A percentile compares a stretch with the other conserved stretches of the same genome.
These are phyloP conservation scores for Melanchra persicariae DNA, from an alignment of 2,888 invertebrate species.

Conservation along the genomic window DNA sequence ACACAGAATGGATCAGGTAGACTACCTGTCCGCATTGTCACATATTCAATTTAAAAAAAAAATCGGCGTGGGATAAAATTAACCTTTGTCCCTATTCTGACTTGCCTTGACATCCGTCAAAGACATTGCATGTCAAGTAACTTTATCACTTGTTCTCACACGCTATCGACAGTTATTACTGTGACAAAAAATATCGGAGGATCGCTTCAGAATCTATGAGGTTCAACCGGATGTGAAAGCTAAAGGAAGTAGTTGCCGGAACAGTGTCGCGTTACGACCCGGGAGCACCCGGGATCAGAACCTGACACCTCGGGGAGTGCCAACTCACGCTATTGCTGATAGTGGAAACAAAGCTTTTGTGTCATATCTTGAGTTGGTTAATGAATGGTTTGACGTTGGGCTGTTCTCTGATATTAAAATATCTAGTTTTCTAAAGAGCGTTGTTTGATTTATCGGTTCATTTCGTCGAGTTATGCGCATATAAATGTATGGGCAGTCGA, in stretches of 20 bases:
- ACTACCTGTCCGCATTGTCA: neutral
- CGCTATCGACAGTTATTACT: neutral
- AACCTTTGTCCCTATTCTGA: neutral
- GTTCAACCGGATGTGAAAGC: slow-evolving; percentile 61
- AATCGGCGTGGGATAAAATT: neutral
- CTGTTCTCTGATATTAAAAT: too few species aligned
- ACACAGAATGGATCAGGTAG: neutral
- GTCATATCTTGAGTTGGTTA: neutral
- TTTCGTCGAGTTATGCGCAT: too few species aligned
- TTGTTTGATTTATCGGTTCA: too few species aligned
- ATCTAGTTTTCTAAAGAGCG: too few species aligned
- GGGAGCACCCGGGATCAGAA: slow-evolving; percentile 65
- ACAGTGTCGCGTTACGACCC: slow-evolving; percentile 56
- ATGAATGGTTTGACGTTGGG: too few species aligned
- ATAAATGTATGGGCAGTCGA: too few species aligned
- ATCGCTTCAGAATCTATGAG: slow-evolving; percentile 43
- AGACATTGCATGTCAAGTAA: neutral
- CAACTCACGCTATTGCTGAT: slow-evolving; percentile 30
- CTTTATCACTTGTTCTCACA: slow-evolving; percentile 7
- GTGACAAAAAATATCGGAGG: slow-evolving; percentile 12
- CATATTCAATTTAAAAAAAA: neutral
- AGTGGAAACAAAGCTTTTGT: neutral
- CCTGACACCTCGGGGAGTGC: slow-evolving; percentile 63
- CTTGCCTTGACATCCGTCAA: slow-evolving; percentile 8
- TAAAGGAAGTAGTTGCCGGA: slow-evolving; percentile 56